Percentiles rank a stretch among this genome's conserved stretches.
These are phyloP conservation scores for Lycodopsis pacificus DNA, from an alignment of 2,797 vertebrate genomes.

Conservation along the genomic window DNA sequence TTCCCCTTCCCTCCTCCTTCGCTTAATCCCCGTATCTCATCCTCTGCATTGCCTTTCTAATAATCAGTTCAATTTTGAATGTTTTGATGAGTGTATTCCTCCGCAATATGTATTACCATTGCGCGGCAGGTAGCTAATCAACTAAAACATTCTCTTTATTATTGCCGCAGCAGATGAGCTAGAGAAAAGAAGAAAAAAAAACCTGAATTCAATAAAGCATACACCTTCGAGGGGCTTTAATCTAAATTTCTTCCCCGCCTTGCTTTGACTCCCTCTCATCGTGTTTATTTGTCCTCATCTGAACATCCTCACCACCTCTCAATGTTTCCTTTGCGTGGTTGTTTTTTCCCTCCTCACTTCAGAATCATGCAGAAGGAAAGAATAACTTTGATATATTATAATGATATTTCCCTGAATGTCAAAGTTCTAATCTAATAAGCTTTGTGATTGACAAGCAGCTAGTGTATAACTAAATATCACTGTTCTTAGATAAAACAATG, in stretches of 20 bases:
- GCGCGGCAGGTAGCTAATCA: conserved; percentile 80
- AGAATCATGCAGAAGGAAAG: conserved; percentile 8
- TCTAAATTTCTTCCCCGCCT: conserved; percentile 71
- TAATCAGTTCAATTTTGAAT: conserved; percentile 74
- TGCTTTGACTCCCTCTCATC: conserved; percentile 34
- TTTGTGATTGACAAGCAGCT: conserved; percentile 17
- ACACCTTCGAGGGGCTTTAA: conserved; percentile 71
- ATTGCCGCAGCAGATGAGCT: conserved; percentile 73
- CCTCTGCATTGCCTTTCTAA: conserved; percentile 58
- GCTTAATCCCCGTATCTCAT: conserved; percentile 16
- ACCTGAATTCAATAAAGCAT: conserved; percentile 76
- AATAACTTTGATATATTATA: conserved; percentile 26
- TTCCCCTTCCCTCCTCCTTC: no score
- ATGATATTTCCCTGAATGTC: conserved; percentile 32
- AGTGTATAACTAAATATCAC: not conserved
- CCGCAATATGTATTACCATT: conserved; percentile 56
- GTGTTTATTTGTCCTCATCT: conserved; percentile 70
- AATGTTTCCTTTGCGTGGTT: conserved; percentile 48
- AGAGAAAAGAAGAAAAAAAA: conserved; percentile 66
- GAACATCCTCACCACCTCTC: conserved; percentile 44
- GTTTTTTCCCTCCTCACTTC: conserved; percentile 46
- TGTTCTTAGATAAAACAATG: not conserved
- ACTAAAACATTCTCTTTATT: conserved; percentile 80
- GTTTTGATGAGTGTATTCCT: conserved; percentile 69
- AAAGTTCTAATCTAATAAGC: conserved; percentile 18